Evolutionary conservation across 2,797 vertebrate species (phyloP).

Genomic region (Tadarida brasiliensis): DNA sequence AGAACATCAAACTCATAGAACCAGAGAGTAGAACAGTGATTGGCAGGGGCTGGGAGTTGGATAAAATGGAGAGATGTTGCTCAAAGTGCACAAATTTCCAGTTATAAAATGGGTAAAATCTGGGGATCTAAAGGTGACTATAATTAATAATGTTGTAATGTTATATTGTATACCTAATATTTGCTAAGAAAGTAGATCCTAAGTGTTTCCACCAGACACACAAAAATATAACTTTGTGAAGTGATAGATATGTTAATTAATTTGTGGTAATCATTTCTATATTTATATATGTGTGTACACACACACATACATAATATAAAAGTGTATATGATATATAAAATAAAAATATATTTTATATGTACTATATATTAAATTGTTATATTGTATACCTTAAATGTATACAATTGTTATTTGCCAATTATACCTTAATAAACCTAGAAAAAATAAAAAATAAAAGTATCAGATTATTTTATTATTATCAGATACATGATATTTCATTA

Average conservation of each 20-base stretch:
- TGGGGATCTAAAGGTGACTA: neutral
- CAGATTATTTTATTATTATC: neutral
- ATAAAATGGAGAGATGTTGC: neutral
- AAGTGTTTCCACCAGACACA: too few relatives aligned
- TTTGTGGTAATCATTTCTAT: neutral
- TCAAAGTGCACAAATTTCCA: neutral
- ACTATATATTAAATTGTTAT: neutral
- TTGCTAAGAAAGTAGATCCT: neutral
- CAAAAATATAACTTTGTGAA: too few relatives aligned
- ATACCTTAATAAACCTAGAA: neutral
- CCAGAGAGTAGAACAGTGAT: neutral
- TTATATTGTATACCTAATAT: neutral
- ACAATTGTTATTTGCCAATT: neutral
- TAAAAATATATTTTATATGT: neutral
- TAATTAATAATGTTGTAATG: neutral
- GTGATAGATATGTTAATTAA: neutral
- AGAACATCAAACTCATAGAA: neutral
- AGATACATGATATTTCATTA: neutral
- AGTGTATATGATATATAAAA: too few relatives aligned
- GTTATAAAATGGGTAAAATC: neutral
- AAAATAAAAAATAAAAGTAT: conserved; percentile 16
- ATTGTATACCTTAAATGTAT: neutral
- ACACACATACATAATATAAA: too few relatives aligned
- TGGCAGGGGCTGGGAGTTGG: too few relatives aligned
- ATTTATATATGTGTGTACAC: neutral